Percentiles rank a stretch among this genome's conserved stretches.
Conservation (phyloP, 1,140 invertebrate genomes). For the Microvelia longipes region DNA sequence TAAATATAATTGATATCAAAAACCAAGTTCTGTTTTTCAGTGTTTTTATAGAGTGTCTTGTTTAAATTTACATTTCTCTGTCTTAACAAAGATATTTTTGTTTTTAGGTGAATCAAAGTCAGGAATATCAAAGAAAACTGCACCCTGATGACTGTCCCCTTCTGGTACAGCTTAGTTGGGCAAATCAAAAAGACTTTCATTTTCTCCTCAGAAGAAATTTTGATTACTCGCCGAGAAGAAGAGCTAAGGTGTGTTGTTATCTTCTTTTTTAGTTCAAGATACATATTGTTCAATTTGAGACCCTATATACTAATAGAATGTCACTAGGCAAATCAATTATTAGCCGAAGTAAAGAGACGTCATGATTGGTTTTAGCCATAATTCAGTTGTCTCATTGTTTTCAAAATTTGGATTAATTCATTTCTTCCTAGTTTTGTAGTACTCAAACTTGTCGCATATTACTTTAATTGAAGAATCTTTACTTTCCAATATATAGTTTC, state of each 20-base stretch:
- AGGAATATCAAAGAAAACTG: slow-evolving; percentile 69
- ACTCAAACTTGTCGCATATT: no score
- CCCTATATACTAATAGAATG: not conserved
- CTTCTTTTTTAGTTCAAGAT: not conserved
- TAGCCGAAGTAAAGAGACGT: not conserved
- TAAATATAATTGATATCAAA: no score
- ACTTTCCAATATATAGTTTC: no score
- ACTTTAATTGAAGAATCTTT: no score
- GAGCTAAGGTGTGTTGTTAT: slow-evolving; percentile 30
- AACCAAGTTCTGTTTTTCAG: no score
- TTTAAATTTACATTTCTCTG: not conserved
- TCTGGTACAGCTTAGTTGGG: slow-evolving; percentile 64
- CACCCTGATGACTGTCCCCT: slow-evolving; percentile 71
- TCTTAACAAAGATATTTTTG: not conserved
- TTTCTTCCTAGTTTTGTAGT: no score
- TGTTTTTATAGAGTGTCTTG: no score
- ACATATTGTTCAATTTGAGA: not conserved
- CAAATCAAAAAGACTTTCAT: slow-evolving; percentile 43
- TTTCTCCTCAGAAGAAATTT: slow-evolving; percentile 61
- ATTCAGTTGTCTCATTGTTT: not conserved
- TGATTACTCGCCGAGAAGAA: slow-evolving; percentile 48
- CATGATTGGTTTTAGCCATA: not conserved
- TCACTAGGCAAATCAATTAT: not conserved
- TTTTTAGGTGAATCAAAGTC: slow-evolving; percentile 39
- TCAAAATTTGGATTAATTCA: no score